Conservation (phyloP, 2,113 vertebrate genomes). For the Heterotilapia buettikoferi region DNA sequence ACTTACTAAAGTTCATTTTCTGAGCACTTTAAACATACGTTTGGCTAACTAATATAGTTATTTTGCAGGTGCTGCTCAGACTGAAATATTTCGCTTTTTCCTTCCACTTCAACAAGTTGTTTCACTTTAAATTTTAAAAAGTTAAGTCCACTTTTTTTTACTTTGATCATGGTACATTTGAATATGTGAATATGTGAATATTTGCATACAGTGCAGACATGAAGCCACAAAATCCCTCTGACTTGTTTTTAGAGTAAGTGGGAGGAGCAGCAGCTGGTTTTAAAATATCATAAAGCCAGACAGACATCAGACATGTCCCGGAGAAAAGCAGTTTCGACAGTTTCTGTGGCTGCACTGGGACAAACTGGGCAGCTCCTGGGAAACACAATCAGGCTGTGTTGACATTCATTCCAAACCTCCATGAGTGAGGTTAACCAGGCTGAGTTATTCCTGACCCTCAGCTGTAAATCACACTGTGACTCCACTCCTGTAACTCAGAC, state of each 20-base stretch:
- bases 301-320: neutral
- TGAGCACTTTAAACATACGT: neutral
- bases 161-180: neutral
- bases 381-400: neutral
- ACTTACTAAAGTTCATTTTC: neutral
- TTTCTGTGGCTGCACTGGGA: neutral
- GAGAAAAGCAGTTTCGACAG: neutral
- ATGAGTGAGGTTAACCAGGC: constrained; percentile 10
- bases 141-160: neutral
- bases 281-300: neutral
- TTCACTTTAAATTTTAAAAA: neutral
- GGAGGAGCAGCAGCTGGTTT: neutral
- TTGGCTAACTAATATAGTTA: rapidly evolving
- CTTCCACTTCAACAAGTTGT: neutral
- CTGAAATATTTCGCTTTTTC: rapidly evolving
- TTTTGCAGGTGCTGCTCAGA: neutral
- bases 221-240: neutral
- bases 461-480: constrained; percentile 2
- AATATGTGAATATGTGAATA: neutral
- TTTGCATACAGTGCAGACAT: neutral
- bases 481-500: neutral
- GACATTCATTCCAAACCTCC: neutral
- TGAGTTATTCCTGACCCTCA: constrained; percentile 12
- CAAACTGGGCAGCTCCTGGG: neutral
- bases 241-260: neutral